A percentile compares a stretch with the other conserved stretches of the same genome.
phyloP scores from a whole-genome alignment of 2,888 invertebrate genomes.

The Alsophila aescularia region DNA sequence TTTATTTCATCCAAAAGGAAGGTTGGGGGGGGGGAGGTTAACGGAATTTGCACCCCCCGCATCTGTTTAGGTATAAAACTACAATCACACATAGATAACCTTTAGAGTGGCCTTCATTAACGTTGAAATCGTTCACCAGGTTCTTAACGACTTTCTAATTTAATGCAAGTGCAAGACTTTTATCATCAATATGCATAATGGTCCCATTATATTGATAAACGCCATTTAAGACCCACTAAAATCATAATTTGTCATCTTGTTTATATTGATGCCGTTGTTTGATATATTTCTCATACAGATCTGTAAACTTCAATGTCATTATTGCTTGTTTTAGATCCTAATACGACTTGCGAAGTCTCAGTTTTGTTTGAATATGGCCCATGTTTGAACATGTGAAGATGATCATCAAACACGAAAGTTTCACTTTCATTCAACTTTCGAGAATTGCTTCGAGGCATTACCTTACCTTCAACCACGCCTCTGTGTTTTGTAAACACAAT shows the following conservation, averaged over 20 bases:
- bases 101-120: not conserved
- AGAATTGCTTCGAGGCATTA: conserved; percentile 42
- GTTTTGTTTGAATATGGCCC: conserved; percentile 17
- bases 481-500: conserved; percentile 58
- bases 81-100: not conserved
- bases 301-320: not conserved
- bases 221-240: conserved; percentile 1
- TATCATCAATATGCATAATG: conserved; percentile 8
- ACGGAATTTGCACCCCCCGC: no score
- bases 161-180: not conserved
- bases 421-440: conserved; percentile 79
- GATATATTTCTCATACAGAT: conserved; percentile 7
- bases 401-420: conserved; percentile 55
- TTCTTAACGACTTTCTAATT: conserved; percentile 4
- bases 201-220: conserved; percentile 15
- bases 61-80: no score
- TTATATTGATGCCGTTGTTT: conserved; percentile 29
- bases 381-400: conserved; percentile 47
- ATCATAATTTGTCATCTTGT: conserved; percentile 14
- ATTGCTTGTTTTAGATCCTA: conserved; percentile 7
- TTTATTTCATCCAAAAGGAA: no score
- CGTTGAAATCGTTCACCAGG: not conserved
- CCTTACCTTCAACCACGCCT: conserved; percentile 54
- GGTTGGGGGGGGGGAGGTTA: no score
- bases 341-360: conserved; percentile 28